Evolutionary conservation across 2,888 invertebrate genomes (phyloP), one percentile per base, ranked within the genome.

Genomic region (Stenchaetothrips biformis): DNA sequence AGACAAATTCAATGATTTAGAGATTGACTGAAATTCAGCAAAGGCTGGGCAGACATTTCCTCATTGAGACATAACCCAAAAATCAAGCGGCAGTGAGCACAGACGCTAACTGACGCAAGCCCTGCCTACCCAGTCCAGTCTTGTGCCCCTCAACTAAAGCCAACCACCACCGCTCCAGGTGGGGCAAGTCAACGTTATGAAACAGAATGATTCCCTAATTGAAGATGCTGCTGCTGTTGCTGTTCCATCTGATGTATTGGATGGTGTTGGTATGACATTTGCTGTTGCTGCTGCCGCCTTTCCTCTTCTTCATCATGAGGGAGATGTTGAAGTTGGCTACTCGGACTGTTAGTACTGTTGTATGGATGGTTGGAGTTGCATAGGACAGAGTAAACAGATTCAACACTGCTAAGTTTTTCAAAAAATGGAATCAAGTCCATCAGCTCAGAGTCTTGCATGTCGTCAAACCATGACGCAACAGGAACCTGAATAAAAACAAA

Each of bases 391-490:
- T 97, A 98, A 84, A 99, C 97, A 90, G 96, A 96, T 88, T 98
- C 97, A 87, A 96, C 96, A 90, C 94, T 95, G 89, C 97, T 95
- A 85, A 99, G 90, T 88, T 95, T 95, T 89, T 99, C 99, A 89
- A 99, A 96, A 88, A 98, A 95, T 85, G 99, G 99, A 88, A 99
- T 95, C 87, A 99, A 90, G 89, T 99, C 98, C 86, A 97, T 90
- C 83, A 99, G 91, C 89, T 99, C 99, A 82, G 95, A 94, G 89
- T 99, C 99, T 86, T 94, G 93, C 92, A 96, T 95, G 89, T 99
- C 99, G 89, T 99, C 99, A 89, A 99, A 99, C 99, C 99, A 99
- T 83, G 98, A 98, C 87, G 96, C 95, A 84, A 99, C 98, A 86
- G 99, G 98, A 88, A 99, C 97, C 95, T 95, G 87, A 1, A 87